Evolutionary conservation across 2,888 invertebrate species (phyloP).

Genomic region (Cryptophagus acutangulus): DNA sequence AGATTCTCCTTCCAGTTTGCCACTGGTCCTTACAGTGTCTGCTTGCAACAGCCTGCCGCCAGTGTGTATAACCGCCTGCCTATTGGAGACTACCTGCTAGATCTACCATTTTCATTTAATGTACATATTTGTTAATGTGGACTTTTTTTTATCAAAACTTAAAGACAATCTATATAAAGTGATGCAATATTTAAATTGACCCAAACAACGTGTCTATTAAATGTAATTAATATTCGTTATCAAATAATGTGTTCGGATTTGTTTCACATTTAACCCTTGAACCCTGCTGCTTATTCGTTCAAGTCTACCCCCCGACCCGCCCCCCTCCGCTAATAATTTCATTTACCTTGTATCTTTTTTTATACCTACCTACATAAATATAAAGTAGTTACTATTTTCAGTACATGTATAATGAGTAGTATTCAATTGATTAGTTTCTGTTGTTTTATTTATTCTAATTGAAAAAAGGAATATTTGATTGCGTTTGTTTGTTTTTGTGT

Average conservation of each 20-base stretch:
- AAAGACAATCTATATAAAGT: constrained; percentile 41
- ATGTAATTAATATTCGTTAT: neutral
- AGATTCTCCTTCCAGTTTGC: constrained; percentile 14
- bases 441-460: too few species aligned
- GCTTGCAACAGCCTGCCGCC: constrained; percentile 38
- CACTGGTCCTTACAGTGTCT: constrained; percentile 28
- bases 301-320: too few species aligned
- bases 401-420: too few species aligned
- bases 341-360: too few species aligned
- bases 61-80: constrained; percentile 38
- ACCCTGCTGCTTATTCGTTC: too few species aligned
- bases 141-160: constrained; percentile 29
- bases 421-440: too few species aligned
- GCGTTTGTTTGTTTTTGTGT: too few species aligned
- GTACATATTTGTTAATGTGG: constrained; percentile 29
- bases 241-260: constrained; percentile 3
- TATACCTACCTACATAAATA: too few species aligned
- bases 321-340: too few species aligned
- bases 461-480: too few species aligned
- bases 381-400: too few species aligned
- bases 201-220: constrained; percentile 20
- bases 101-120: constrained; percentile 22
- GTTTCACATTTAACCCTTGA: too few species aligned
- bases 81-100: constrained; percentile 43
- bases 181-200: constrained; percentile 37